Conservation (phyloP, 2,888 invertebrate genomes). For the Parnassius orleans region DNA sequence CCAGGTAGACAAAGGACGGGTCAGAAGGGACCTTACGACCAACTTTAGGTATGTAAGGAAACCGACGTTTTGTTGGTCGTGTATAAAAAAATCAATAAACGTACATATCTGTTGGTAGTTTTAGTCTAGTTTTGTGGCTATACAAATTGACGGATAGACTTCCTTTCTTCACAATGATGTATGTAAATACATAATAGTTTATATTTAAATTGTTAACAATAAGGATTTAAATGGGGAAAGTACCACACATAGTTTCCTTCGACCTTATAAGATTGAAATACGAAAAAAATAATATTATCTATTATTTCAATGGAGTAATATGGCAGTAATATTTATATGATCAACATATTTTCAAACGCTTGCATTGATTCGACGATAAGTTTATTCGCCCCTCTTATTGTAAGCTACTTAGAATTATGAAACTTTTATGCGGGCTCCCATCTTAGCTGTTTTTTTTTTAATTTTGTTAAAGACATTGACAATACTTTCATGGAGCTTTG, state of each 20-base stretch:
- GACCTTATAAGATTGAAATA: too few relatives aligned
- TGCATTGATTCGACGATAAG: not conserved
- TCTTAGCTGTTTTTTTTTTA: not conserved
- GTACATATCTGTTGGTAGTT: slow-evolving; percentile 12
- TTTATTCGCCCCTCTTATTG: not conserved
- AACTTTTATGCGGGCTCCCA: slow-evolving; percentile 7
- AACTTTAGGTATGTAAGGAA: slow-evolving; percentile 5
- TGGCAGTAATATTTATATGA: too few relatives aligned
- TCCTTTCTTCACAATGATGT: too few relatives aligned
- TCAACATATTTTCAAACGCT: not conserved
- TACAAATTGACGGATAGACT: too few relatives aligned
- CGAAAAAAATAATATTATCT: too few relatives aligned
- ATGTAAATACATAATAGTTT: too few relatives aligned
- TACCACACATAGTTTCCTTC: too few relatives aligned
- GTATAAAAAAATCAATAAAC: slow-evolving; percentile 18
- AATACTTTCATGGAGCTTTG: not conserved
- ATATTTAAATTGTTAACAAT: too few relatives aligned
- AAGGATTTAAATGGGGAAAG: too few relatives aligned
- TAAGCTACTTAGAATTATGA: not conserved
- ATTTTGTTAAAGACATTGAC: not conserved
- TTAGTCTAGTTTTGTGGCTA: not conserved
- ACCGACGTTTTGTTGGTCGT: slow-evolving; percentile 8
- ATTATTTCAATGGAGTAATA: too few relatives aligned
- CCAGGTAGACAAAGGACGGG: slow-evolving; percentile 21
- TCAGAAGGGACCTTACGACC: slow-evolving; percentile 3